Conservation (phyloP, 2,797 vertebrate genomes). For the Euthynnus affinis region DNA sequence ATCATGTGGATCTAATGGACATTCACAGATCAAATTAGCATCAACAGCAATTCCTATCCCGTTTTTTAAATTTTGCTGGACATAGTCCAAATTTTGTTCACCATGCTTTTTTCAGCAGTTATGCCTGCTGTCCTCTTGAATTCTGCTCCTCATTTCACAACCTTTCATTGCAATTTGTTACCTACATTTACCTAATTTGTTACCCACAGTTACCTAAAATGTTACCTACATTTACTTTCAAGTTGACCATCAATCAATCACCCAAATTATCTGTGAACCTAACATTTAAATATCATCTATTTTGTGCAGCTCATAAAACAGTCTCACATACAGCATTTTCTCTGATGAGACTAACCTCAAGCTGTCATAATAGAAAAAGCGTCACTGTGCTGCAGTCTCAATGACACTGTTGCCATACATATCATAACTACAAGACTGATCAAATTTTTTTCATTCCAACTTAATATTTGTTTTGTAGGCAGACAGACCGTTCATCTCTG, state of each 20-base stretch:
- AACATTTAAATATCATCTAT: slow-evolving; percentile 46
- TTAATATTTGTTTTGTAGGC: slow-evolving; percentile 60
- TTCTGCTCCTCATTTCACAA: background rate
- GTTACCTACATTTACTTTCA: slow-evolving; percentile 8
- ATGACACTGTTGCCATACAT: slow-evolving; percentile 6
- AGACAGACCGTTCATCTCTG: slow-evolving; percentile 32
- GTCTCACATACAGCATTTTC: background rate
- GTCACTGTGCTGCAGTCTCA: background rate
- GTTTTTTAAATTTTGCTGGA: slow-evolving; percentile 39
- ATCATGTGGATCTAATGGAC: slow-evolving; percentile 13
- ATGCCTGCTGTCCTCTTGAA: background rate
- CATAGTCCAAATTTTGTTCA: slow-evolving; percentile 23
- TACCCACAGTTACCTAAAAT: background rate
- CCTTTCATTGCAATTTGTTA: slow-evolving; percentile 18
- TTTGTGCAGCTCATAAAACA: slow-evolving; percentile 40
- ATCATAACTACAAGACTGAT: slow-evolving; percentile 31
- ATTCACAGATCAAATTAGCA: slow-evolving; percentile 32
- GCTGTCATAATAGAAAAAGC: slow-evolving; percentile 1
- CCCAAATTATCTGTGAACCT: slow-evolving; percentile 17
- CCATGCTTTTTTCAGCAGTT: slow-evolving; percentile 20
- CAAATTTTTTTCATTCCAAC: slow-evolving; percentile 29
- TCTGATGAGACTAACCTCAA: slow-evolving; percentile 5
- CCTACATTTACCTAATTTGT: slow-evolving; percentile 6
- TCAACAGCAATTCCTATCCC: background rate
- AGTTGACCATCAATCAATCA: slow-evolving; percentile 1